Conservation (phyloP, 2,797 vertebrate species). For the Anguilla megastoma region DNA sequence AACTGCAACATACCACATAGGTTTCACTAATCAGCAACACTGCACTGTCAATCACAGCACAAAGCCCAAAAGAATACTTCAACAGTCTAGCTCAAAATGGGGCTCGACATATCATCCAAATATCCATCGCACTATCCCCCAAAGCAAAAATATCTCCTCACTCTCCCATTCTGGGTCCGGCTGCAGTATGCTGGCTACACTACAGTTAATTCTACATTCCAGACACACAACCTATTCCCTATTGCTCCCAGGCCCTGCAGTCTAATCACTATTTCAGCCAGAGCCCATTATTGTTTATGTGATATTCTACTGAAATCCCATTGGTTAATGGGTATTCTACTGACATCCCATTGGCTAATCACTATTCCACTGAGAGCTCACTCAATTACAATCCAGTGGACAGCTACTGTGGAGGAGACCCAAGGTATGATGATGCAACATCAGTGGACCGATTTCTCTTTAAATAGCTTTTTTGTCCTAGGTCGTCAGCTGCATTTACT, state of each 20-base stretch:
- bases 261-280: slow-evolving; percentile 11
- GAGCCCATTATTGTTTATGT: neutral
- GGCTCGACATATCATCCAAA: neutral
- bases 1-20: neutral
- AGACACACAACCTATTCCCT: slow-evolving; percentile 31
- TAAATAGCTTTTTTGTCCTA: slow-evolving; percentile 30
- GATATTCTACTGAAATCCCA: slow-evolving; percentile 35
- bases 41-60: neutral
- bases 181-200: neutral
- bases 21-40: neutral
- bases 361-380: slow-evolving; percentile 38
- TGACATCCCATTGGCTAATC: slow-evolving; percentile 47
- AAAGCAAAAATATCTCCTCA: neutral
- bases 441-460: slow-evolving; percentile 27
- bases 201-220: neutral
- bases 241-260: slow-evolving; percentile 51
- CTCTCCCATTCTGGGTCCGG: neutral
- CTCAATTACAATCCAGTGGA: slow-evolving; percentile 25
- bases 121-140: neutral
- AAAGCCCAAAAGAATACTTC: neutral
- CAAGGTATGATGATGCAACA: slow-evolving; percentile 22
- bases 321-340: slow-evolving; percentile 48
- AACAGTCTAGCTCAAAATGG: neutral
- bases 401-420: slow-evolving; percentile 29
- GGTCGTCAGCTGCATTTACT: slow-evolving; percentile 27